Evolutionary conservation across 2,113 vertebrate genomes (phyloP), one percentile per base, ranked within the genome.

Genomic region (Ibidorhyncha struthersii): DNA sequence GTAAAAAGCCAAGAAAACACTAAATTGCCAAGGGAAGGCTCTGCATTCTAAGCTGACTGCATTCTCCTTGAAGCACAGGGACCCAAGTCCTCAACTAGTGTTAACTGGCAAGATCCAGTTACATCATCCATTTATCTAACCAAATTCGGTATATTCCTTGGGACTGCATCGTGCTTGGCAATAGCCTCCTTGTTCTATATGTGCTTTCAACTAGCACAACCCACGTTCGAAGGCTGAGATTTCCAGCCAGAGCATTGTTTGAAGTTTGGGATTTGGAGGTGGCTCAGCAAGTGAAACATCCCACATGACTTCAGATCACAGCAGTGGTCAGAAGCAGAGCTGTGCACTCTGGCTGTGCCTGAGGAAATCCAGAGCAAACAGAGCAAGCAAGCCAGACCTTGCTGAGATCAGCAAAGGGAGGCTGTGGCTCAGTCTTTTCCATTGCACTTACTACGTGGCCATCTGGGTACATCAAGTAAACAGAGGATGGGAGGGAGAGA

Each of bases 361-460:
- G 66, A 76, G 66, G 59, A 94, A 94, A 94, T 59, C 70, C 84
- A 91, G 74, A 95, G 78, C 59, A 95, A 96, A 76, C 62, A 86
- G 16, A 89, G 70, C 41, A 70, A 96, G 79, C 38, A 59, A 83
- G 49, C 84, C 91, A 94, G 73, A 87, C 91, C 40, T 84, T 63
- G 58, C 73, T 43, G 82, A 94, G 74, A 40, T 87, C 73, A 90
- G 70, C 93, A 90, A 76, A 88, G 34, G 50, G 84, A 91, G 34
- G 43, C 81, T 63, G 56, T 47, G 49, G 52, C 74, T 91, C 70
- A 52, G 78, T 27, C 61, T 71, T 81, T 79, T 62, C 63, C 70
- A 47, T 14, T 9, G 34, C 65, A 16, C 14, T 76, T 84, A 17
- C 34, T 69, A 26, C 5, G 18, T 50, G 89, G 43, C 61, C 61